Evolutionary conservation across 2,888 invertebrate species (phyloP).

Genomic region (Rotaria macrura): DNA sequence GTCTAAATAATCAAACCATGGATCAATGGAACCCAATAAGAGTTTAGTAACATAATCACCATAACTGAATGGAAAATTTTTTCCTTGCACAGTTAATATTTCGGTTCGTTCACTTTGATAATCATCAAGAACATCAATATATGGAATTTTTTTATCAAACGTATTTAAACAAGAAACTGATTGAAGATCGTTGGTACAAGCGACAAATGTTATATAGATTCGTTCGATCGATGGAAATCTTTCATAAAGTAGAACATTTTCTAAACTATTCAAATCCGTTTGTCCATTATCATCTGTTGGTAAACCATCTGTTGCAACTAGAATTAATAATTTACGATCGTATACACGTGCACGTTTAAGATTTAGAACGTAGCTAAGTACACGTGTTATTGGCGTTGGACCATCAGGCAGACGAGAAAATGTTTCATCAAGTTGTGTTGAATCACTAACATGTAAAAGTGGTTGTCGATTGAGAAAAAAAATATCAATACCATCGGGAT

Average conservation of each 20-base stretch:
- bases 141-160: constrained; percentile 26
- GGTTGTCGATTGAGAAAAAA: constrained; percentile 30
- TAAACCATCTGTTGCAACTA: constrained; percentile 32
- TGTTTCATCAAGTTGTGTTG: background rate
- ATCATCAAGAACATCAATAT: constrained; percentile 33
- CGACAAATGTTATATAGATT: constrained; percentile 22
- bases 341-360: constrained; percentile 4
- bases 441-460: background rate
- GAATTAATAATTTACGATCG: constrained; percentile 29
- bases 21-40: constrained; percentile 27
- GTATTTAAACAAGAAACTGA: constrained; percentile 29
- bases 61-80: constrained; percentile 25
- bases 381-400: constrained; percentile 22
- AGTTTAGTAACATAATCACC: constrained; percentile 34
- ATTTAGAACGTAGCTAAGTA: background rate
- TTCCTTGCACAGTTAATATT: constrained; percentile 4
- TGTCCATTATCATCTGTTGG: constrained; percentile 30
- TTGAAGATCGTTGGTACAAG: constrained; percentile 28
- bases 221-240: background rate
- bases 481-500: constrained; percentile 27
- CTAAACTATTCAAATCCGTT: constrained; percentile 22
- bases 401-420: constrained; percentile 25
- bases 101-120: constrained; percentile 26
- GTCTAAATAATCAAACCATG: constrained; percentile 13
- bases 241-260: constrained; percentile 20